These are phyloP conservation scores for Prunella himalayana DNA, from an alignment of 2,113 vertebrate species.

Conservation along the genomic window DNA sequence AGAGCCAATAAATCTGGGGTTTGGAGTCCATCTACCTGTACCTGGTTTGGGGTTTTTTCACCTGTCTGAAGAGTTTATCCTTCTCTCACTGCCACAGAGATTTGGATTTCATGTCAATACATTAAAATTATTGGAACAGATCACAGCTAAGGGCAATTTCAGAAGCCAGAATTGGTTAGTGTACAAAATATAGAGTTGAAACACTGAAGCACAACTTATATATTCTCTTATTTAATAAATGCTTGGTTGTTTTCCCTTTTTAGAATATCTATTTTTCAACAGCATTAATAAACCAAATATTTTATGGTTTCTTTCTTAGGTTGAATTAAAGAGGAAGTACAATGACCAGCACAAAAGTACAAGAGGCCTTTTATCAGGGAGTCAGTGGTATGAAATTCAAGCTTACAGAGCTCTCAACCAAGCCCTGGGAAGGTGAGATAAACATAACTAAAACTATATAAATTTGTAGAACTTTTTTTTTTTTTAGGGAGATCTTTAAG, in stretches of 20 bases:
- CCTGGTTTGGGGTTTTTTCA: not conserved
- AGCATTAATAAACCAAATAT: not conserved
- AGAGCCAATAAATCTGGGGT: not conserved
- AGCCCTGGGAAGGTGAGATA: constrained; percentile 89
- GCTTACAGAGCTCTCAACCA: constrained; percentile 96
- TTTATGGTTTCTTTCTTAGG: constrained; percentile 69
- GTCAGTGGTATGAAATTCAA: constrained; percentile 97
- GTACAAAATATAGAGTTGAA: not conserved
- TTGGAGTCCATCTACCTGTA: not conserved
- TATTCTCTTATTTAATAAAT: not conserved
- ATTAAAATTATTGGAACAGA: not conserved
- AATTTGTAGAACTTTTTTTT: not conserved
- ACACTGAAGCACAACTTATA: not conserved
- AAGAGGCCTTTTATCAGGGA: constrained; percentile 88
- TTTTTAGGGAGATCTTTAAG: not conserved
- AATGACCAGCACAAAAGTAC: constrained; percentile 89
- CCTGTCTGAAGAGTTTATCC: not conserved
- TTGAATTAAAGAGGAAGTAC: constrained; percentile 94
- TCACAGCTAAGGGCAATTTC: not conserved
- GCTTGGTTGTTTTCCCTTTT: not conserved
- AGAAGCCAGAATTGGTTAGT: not conserved
- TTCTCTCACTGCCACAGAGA: not conserved
- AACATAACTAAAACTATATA: not conserved
- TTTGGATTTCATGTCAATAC: not conserved
- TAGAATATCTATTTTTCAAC: not conserved